phyloP scores from a whole-genome alignment of 1,140 invertebrate species.

The Lordiphosa mommai region DNA sequence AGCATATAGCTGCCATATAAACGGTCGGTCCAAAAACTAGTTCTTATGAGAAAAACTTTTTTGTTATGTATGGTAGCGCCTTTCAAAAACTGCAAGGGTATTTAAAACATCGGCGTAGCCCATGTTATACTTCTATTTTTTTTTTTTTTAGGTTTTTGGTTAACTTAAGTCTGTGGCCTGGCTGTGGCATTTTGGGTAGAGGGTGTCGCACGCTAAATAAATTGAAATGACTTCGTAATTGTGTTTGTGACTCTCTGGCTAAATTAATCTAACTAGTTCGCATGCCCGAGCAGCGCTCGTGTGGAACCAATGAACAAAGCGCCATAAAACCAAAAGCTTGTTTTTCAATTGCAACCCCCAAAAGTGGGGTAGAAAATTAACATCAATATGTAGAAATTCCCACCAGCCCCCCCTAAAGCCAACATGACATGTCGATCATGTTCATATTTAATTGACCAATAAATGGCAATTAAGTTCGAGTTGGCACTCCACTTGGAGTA shows the following conservation, averaged over 20 bases:
- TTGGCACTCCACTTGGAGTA: constrained; percentile 21
- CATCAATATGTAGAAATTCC: constrained; percentile 23
- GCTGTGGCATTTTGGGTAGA: constrained; percentile 9
- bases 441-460: constrained; percentile 47
- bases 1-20: no score
- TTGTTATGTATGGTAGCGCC: no score
- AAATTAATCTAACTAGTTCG: constrained; percentile 76
- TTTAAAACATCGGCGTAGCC: no score
- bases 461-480: constrained; percentile 51
- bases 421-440: constrained; percentile 56
- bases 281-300: constrained; percentile 60
- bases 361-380: constrained; percentile 43
- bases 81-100: no score
- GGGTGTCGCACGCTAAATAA: constrained; percentile 65
- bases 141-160: no score
- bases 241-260: constrained; percentile 68
- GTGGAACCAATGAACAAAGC: constrained; percentile 69
- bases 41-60: no score
- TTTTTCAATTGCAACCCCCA: constrained; percentile 53
- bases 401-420: neutral
- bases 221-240: constrained; percentile 76
- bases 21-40: no score
- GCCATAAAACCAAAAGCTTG: constrained; percentile 71
- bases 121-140: no score
- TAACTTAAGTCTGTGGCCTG: no score